Conservation (phyloP, 2,113 vertebrate genomes). For the Ochotona princeps region DNA sequence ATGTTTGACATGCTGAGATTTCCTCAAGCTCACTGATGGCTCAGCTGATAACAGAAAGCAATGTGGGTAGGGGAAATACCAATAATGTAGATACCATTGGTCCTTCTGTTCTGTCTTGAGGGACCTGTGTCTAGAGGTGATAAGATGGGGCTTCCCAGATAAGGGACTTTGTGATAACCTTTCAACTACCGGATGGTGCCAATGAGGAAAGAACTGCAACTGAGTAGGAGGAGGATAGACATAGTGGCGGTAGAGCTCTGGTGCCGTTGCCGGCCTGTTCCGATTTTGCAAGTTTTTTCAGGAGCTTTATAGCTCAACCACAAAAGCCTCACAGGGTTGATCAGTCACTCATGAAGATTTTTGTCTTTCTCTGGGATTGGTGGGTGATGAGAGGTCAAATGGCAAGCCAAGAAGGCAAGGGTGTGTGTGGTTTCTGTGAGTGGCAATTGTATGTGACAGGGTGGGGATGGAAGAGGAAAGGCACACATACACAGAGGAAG, state of each 20-base stretch:
- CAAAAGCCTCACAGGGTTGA: conserved; percentile 75
- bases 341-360: conserved; percentile 73
- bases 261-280: conserved; percentile 84
- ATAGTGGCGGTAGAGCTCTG: conserved; percentile 81
- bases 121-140: background rate
- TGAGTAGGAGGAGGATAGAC: conserved; percentile 83
- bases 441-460: conserved; percentile 20
- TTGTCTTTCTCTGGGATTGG: conserved; percentile 59
- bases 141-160: conserved; percentile 68
- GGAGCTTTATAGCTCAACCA: conserved; percentile 80
- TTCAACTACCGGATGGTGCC: conserved; percentile 84
- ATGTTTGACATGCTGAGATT: background rate
- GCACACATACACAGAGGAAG: background rate
- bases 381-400: conserved; percentile 41
- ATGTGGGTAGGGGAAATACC: conserved; percentile 2
- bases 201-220: conserved; percentile 74
- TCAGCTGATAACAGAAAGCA: background rate
- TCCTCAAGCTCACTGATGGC: background rate
- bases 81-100: background rate
- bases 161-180: conserved; percentile 83
- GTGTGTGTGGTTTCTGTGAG: conserved; percentile 33
- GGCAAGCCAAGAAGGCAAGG: conserved; percentile 45
- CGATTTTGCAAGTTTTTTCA: conserved; percentile 78
- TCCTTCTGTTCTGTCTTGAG: conserved; percentile 38
- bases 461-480: background rate